These are phyloP conservation scores for Erithacus rubecula DNA, from an alignment of 2,797 vertebrate genomes.

Conservation along the genomic window DNA sequence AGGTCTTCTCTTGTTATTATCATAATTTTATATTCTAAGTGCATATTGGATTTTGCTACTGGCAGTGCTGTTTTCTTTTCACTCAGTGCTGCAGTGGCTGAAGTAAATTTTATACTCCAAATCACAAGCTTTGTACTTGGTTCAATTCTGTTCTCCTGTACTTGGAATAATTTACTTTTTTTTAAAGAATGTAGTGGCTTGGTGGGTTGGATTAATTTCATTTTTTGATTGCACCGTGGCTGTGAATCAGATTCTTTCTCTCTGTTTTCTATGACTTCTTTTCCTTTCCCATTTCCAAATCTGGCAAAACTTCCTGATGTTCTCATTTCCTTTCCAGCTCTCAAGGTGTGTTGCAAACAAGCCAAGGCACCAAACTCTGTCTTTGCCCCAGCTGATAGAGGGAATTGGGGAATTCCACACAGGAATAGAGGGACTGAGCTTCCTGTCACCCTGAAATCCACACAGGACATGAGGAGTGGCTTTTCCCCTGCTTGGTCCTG, in stretches of 20 bases:
- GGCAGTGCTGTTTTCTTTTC: neutral
- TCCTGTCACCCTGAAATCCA: neutral
- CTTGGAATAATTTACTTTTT: neutral
- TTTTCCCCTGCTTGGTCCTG: neutral
- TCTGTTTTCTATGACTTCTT: neutral
- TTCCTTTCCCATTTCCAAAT: neutral
- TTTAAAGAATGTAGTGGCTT: neutral
- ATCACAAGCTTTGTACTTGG: neutral
- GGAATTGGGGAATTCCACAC: too few species aligned
- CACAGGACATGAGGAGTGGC: neutral
- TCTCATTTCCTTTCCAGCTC: neutral
- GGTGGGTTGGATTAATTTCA: neutral
- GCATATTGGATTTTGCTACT: neutral
- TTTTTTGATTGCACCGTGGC: neutral
- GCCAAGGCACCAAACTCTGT: rapidly evolving
- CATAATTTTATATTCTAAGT: neutral
- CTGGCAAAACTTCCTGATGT: neutral
- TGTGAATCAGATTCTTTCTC: neutral
- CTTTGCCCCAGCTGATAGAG: neutral
- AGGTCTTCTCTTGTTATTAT: neutral
- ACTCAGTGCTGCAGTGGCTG: neutral
- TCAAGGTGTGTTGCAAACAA: neutral
- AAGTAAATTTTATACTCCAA: neutral
- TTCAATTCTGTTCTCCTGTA: neutral
- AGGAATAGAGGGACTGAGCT: neutral